Conservation (phyloP, 2,113 vertebrate genomes). For the Megaceryle torquata region DNA sequence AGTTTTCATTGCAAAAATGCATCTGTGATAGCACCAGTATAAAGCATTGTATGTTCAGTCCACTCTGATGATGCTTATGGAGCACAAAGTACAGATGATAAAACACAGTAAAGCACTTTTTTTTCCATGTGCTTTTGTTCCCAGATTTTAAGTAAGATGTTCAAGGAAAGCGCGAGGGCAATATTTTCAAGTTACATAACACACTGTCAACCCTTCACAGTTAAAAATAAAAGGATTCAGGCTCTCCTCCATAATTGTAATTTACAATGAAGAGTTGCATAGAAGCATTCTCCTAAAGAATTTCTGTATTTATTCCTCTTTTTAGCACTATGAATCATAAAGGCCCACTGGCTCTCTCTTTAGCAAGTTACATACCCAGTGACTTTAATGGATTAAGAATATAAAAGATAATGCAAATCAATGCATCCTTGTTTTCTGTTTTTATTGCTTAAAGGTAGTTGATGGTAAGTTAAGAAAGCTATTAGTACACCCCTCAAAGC, state of each 20-base stretch:
- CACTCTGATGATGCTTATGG: neutral
- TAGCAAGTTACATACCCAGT: neutral
- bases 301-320: conserved; percentile 14
- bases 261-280: conserved; percentile 11
- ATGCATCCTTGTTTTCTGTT: neutral
- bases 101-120: neutral
- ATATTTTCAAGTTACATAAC: conserved; percentile 45
- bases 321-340: conserved; percentile 28
- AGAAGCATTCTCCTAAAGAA: neutral
- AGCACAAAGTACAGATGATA: neutral
- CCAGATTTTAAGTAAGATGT: neutral
- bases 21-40: neutral
- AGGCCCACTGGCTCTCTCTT: neutral
- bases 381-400: neutral
- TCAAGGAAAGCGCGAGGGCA: conserved; percentile 24
- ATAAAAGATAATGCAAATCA: neutral
- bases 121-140: neutral
- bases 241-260: conserved; percentile 8
- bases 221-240: conserved; percentile 47
- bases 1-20: conserved; percentile 4
- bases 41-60: neutral
- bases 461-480: neutral
- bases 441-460: neutral
- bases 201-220: conserved; percentile 15
- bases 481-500: neutral